Percentiles rank a stretch among this genome's conserved stretches.
phyloP scores from a whole-genome alignment of 2,888 invertebrate species.

The Heliconius cydno region DNA sequence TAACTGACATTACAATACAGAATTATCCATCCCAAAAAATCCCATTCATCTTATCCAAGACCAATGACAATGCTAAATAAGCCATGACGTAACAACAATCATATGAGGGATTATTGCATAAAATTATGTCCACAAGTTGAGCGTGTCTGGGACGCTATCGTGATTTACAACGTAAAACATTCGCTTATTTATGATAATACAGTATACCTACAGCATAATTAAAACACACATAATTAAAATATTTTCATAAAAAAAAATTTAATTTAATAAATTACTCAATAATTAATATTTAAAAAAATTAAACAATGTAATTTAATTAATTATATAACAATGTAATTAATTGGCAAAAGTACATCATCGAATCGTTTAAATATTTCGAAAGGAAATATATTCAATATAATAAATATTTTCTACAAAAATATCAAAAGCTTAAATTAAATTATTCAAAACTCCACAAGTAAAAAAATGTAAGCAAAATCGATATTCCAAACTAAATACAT shows the following conservation, averaged over 20 bases:
- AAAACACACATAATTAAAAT: too few species aligned
- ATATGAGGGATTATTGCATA: conserved; percentile 34
- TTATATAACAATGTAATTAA: too few species aligned
- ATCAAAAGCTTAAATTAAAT: neutral
- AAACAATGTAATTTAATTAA: too few species aligned
- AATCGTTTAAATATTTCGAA: neutral
- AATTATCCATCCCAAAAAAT: neutral
- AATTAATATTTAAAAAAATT: too few species aligned
- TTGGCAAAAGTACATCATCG: too few species aligned
- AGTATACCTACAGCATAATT: too few species aligned
- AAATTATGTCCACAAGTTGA: conserved; percentile 31
- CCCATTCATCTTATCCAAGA: neutral
- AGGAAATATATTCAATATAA: too few species aligned
- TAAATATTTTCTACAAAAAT: neutral
- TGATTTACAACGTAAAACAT: conserved; percentile 10
- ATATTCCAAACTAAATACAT: neutral
- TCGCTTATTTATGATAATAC: conserved; percentile 6
- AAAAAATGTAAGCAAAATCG: neutral
- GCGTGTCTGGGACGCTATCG: conserved; percentile 28
- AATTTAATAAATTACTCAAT: too few species aligned
- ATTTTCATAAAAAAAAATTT: too few species aligned
- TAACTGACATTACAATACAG: neutral
- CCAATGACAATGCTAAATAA: conserved; percentile 6
- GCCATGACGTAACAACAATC: conserved; percentile 27
- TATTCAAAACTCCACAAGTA: neutral